Percentiles rank a stretch among this genome's conserved stretches.
These are phyloP conservation scores for Sphaerophoria rueppellii DNA, from an alignment of 2,888 invertebrate species.

Conservation along the genomic window DNA sequence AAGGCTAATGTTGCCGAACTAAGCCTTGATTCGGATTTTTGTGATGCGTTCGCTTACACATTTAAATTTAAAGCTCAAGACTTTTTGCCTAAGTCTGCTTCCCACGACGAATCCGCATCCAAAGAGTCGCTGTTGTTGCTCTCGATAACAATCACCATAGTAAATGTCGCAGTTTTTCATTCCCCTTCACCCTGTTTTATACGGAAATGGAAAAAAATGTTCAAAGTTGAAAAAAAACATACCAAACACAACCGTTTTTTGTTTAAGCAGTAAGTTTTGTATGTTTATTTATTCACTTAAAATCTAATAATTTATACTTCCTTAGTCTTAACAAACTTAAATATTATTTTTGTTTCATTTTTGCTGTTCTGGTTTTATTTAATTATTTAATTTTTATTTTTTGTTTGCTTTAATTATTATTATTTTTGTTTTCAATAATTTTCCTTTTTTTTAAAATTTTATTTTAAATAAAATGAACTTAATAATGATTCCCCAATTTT, in stretches of 20 bases:
- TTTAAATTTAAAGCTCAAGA: no score
- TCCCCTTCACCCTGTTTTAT: no score
- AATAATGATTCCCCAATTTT: slow-evolving; percentile 38
- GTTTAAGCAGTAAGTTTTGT: slow-evolving; percentile 39
- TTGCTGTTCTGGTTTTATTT: neutral
- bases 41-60: no score
- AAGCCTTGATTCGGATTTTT: no score
- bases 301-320: slow-evolving; percentile 39
- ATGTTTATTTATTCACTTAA: slow-evolving; percentile 41
- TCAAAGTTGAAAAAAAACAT: neutral
- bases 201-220: neutral
- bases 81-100: no score
- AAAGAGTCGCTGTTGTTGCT: no score
- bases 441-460: no score
- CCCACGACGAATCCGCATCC: no score
- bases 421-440: slow-evolving; percentile 5
- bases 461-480: slow-evolving; percentile 41
- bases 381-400: neutral
- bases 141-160: no score
- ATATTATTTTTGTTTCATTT: slow-evolving; percentile 26
- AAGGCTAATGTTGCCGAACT: no score
- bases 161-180: no score
- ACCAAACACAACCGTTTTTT: neutral
- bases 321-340: slow-evolving; percentile 45
- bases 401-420: neutral